Conservation (phyloP, 64 coral and sea anemone species). For the Pocillopora verrucosa region DNA sequence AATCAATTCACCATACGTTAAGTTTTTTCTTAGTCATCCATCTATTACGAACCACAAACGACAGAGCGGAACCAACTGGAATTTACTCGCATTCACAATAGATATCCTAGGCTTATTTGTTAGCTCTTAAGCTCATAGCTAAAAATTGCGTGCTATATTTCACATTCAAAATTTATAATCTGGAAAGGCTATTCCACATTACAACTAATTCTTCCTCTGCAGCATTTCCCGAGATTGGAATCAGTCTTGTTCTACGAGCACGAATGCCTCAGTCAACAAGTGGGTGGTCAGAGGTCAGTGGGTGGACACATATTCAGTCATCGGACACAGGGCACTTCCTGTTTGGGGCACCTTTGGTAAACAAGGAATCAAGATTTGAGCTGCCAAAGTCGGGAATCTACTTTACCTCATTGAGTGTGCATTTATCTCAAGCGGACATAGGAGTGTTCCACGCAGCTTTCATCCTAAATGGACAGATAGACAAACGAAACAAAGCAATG, state of each 20-base stretch:
- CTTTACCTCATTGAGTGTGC: conserved; percentile 50
- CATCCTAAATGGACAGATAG: conserved; percentile 7
- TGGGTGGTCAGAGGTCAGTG: conserved; percentile 63
- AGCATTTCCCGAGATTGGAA: conserved; percentile 71
- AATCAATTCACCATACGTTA: no score
- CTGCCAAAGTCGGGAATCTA: conserved; percentile 71
- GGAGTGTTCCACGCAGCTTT: conserved; percentile 40
- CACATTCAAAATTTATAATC: neutral
- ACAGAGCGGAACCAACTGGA: no score
- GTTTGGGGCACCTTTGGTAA: conserved; percentile 47
- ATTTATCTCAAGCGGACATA: conserved; percentile 19
- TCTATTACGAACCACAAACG: no score
- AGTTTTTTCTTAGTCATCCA: no score
- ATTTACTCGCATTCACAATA: no score
- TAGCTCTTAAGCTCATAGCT: neutral
- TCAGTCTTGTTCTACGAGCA: conserved; percentile 38
- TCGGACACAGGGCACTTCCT: conserved; percentile 55
- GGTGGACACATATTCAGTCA: conserved; percentile 37
- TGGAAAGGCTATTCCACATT: neutral
- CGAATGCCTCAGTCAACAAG: conserved; percentile 41
- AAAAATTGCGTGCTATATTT: neutral
- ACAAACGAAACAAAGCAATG: conserved; percentile 1
- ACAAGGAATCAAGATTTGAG: conserved; percentile 29
- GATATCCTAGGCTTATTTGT: no score
- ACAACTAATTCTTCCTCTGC: neutral